A percentile compares a stretch with the other conserved stretches of the same genome.
These are phyloP conservation scores for Amphipyra berbera DNA, from an alignment of 2,888 invertebrate genomes.

Conservation along the genomic window DNA sequence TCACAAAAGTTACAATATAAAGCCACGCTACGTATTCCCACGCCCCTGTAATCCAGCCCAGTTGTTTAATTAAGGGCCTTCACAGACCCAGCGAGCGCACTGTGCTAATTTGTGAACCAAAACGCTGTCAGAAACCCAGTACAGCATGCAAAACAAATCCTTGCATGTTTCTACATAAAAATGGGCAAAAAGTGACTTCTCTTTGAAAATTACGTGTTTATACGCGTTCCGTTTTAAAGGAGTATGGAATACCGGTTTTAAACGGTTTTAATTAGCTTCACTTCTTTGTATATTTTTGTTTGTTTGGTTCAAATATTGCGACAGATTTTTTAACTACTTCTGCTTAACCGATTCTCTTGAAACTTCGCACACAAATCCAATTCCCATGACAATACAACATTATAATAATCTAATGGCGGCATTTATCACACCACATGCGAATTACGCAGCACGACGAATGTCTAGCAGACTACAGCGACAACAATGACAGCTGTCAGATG, in stretches of 20 bases:
- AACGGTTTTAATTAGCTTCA: no score
- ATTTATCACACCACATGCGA: no score
- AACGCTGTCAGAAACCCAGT: constrained; percentile 22
- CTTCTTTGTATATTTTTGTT: no score
- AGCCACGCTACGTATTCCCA: constrained; percentile 13
- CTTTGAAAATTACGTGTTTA: constrained; percentile 31
- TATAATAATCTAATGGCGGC: no score
- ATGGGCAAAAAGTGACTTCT: constrained; percentile 11
- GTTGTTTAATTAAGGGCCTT: constrained; percentile 40
- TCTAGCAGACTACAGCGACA: no score
- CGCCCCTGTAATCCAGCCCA: constrained; percentile 21
- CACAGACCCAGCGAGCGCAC: constrained; percentile 12
- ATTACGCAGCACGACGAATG: no score
- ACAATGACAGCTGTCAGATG: no score
- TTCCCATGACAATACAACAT: no score
- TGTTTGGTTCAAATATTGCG: no score
- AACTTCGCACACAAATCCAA: no score
- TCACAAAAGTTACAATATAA: constrained; percentile 7
- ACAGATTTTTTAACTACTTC: no score
- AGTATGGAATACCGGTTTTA: constrained; percentile 1
- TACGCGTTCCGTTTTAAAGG: constrained; percentile 7
- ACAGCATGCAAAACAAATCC: constrained; percentile 22
- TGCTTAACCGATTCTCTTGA: no score
- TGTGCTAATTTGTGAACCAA: constrained; percentile 46
- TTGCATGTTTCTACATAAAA: constrained; percentile 5